Base-by-base conservation (phyloP, 2,888 invertebrate species). In the Spialia ferax region DNA sequence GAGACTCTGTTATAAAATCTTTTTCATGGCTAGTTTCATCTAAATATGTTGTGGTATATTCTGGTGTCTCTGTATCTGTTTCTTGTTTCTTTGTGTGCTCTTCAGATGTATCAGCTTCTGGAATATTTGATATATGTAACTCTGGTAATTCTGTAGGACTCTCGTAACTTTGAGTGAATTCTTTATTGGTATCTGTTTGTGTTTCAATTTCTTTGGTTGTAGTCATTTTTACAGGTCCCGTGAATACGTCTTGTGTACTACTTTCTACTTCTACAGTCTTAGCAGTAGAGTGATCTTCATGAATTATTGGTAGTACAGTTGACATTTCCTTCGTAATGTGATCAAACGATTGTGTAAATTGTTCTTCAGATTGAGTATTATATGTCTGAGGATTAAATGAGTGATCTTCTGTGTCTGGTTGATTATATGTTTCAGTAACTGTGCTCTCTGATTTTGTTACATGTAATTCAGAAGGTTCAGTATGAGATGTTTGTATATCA, bases 261-360 rank as follows among this genome's bases (percentile, higher is more conserved):
- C 52, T 68, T 6, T 63, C 38, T 62, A 52, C 23, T 54, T 38
- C 57, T 56, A 69, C 67, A 32, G 68, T 59, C 32, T 52, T 63
- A 26, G 56, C 18, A 62, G 54, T 54, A 32, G 22, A 18, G 13
- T 61, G 68, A 29, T 42, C 64, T 48, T 13, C 59, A 32, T 57
- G 57, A 10, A 18, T 59, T 11, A 13, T 7, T 20, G 13, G 20
- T 6, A 60, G 38, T 13, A 55, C 32, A 8, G 66, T 55, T 23
- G 55, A 11, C 6, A 70, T 73, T 65, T 69, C 55, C 32, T 69
- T 63, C 8, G 55, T 52, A 11, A 57, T 67, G 18, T 65, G 65
- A 48, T 72, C 67, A 59, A 69, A 56, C 5, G 63, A 52, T 69
- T 70, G 69, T 15, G 75, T 74, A 8, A 54, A 50, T 20, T 61